These are phyloP conservation scores for Gulo gulo DNA, from an alignment of 2,113 vertebrate species.

Conservation along the genomic window DNA sequence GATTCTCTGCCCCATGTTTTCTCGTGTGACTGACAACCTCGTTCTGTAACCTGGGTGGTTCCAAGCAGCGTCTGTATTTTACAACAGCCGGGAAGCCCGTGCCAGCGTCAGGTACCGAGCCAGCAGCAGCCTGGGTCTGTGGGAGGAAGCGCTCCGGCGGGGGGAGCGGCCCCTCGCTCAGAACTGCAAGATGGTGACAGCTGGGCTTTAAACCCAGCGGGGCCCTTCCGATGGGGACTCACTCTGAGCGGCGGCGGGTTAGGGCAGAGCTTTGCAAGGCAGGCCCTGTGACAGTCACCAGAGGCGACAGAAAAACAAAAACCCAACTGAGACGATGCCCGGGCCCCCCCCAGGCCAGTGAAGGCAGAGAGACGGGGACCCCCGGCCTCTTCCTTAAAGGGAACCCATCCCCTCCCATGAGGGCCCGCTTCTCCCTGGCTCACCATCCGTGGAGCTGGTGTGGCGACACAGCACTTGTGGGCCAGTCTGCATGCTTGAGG, in stretches of 20 bases:
- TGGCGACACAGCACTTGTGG: rapidly evolving
- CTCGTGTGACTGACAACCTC: rapidly evolving
- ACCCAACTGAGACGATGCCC: not conserved
- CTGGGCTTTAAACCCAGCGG: not conserved
- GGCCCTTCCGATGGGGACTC: not conserved
- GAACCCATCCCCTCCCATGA: not conserved
- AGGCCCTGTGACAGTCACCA: not conserved
- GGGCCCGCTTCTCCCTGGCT: not conserved
- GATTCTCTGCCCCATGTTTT: not conserved
- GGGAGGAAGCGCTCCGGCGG: rapidly evolving
- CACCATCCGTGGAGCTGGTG: rapidly evolving
- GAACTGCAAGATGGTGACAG: not conserved
- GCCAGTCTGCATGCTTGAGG: rapidly evolving
- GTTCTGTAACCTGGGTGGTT: not conserved
- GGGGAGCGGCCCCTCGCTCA: not conserved
- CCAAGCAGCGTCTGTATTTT: not conserved
- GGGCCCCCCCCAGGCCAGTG: rapidly evolving
- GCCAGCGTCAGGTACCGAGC: rapidly evolving
- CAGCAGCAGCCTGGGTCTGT: not conserved
- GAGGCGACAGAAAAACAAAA: rapidly evolving
- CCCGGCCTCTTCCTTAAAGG: not conserved
- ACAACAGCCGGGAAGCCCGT: not conserved
- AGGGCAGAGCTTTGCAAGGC: not conserved
- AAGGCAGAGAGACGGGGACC: not conserved
- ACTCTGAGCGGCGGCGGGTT: rapidly evolving